Conservation (phyloP, 1,140 invertebrate genomes). For the Varroa destructor region DNA sequence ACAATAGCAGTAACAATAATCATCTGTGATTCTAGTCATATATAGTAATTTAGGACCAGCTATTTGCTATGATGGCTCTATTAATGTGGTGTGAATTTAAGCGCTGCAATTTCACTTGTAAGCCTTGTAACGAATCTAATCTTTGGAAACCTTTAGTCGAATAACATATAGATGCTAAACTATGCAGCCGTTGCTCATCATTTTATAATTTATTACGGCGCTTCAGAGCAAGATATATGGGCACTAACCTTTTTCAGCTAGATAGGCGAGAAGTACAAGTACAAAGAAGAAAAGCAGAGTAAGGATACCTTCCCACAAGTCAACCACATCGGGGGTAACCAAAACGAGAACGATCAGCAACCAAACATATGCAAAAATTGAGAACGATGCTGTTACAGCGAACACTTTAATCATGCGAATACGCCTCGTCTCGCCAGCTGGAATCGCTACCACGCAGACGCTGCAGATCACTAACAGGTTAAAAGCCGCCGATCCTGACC, state of each 20-base stretch:
- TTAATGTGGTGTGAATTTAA: no score
- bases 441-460: constrained; percentile 48
- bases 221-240: no score
- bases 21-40: no score
- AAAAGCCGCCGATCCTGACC: constrained; percentile 47
- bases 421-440: constrained; percentile 43
- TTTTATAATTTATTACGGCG: no score
- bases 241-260: constrained; percentile 44
- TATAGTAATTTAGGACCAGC: no score
- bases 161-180: no score
- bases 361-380: constrained; percentile 54
- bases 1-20: no score
- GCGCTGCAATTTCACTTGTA: no score
- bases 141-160: no score
- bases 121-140: no score
- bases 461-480: constrained; percentile 50
- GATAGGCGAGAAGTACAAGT: constrained; percentile 46
- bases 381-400: constrained; percentile 47
- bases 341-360: constrained; percentile 47
- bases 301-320: constrained; percentile 51
- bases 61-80: no score
- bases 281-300: constrained; percentile 51
- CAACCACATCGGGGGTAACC: constrained; percentile 44
- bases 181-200: no score
- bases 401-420: constrained; percentile 49